Base-by-base conservation (phyloP, 2,797 vertebrate genomes). In the Manis crassicaudata region DNA sequence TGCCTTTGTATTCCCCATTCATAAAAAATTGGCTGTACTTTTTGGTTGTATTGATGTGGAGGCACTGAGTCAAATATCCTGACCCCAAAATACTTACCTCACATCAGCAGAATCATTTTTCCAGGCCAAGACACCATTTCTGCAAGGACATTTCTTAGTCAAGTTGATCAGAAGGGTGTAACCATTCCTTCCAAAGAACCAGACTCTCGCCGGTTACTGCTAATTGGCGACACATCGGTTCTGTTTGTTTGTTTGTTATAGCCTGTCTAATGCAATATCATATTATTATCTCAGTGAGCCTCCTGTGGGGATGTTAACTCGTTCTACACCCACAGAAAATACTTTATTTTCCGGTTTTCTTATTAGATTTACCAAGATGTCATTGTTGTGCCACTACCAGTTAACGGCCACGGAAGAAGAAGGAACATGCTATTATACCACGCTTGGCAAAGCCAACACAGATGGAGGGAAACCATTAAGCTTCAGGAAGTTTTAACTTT, bases 401-500 rank as follows among this genome's bases (percentile, higher is more conserved):
- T 92, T 97, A 97, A 94, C 72, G 90, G 88, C 79, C 96, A 52
- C 54, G 94, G 95, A 96, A 96, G 94, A 86, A 94, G 93, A 93
- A 96, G 88, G 85, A 96, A 52, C 76, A 92, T 1, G 7, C 54
- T 94, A 93, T 95, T 97, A 91, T 91, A 84, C 62, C 95, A 95
- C 86, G 96, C 80, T 96, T 96, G 95, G 95, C 82, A 97, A 95
- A 94, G 80, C 68, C 90, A 76, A 29, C 37, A 21, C 75, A 56
- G 46, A 65, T 89, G 60, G 58, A 95, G 82, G 92, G 91, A 98
- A 93, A 88, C 91, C 88, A 87, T 96, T 96, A 97, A 89, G 62
- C 82, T 96, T 95, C 89, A 77, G 95, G 80, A 97, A 96, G 92
- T 95, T 96, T 95, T 96, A 88, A 90, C 82, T 96, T 97, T 91